A percentile compares a stretch with the other conserved stretches of the same genome.
These are phyloP conservation scores for Phrixothrix hirtus DNA, from an alignment of 2,888 invertebrate genomes.

Conservation along the genomic window DNA sequence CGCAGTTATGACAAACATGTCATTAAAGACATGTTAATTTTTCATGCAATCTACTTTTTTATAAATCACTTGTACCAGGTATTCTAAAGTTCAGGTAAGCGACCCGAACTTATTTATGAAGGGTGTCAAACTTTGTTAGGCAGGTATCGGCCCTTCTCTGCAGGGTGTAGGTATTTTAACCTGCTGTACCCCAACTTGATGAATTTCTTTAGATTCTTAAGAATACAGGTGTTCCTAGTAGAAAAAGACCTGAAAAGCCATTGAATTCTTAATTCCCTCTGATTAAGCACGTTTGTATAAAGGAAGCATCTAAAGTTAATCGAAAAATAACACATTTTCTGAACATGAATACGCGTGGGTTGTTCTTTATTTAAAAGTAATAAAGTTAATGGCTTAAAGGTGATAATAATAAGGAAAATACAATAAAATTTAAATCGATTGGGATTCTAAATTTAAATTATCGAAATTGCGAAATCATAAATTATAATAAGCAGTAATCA, in stretches of 20 bases:
- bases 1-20: no score
- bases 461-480: not conserved
- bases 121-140: conserved; percentile 34
- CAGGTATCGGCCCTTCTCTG: conserved; percentile 33
- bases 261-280: conserved; percentile 10
- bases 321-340: not conserved
- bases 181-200: conserved; percentile 18
- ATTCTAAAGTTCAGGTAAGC: conserved; percentile 14
- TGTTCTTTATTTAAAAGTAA: no score
- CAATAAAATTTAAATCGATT: not conserved
- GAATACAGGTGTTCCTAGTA: conserved; percentile 24
- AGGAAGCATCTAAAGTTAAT: not conserved
- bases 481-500: not conserved
- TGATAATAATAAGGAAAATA: no score
- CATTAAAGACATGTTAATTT: no score
- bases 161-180: conserved; percentile 28
- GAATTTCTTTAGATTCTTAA: conserved; percentile 20
- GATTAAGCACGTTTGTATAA: conserved; percentile 2
- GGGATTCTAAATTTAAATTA: not conserved
- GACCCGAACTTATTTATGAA: conserved; percentile 31
- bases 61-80: conserved; percentile 9
- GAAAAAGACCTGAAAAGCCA: conserved; percentile 12
- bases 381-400: no score
- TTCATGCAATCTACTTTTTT: no score
- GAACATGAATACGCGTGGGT: no score